These are phyloP conservation scores for Esox masquinongy DNA, from an alignment of 2,797 vertebrate species.

Conservation along the genomic window DNA sequence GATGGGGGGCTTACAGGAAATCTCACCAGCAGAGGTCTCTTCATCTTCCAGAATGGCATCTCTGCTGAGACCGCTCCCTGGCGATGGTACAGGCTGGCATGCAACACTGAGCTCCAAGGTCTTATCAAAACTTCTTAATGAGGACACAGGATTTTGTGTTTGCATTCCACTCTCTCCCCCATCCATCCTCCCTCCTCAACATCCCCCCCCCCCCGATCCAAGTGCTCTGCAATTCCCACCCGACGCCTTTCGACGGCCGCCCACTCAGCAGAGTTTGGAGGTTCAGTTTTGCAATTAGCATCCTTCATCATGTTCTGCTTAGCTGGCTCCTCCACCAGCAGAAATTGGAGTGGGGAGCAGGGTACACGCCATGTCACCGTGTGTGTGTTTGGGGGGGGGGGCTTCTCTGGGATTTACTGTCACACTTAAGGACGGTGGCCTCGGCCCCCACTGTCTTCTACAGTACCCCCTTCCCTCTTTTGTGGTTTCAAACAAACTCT, in stretches of 20 bases:
- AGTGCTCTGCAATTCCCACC: slow-evolving; percentile 37
- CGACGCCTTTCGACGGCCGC: slow-evolving; percentile 32
- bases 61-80: slow-evolving; percentile 37
- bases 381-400: slow-evolving; percentile 21
- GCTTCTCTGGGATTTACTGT: slow-evolving; percentile 54
- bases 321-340: slow-evolving; percentile 40
- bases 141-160: slow-evolving; percentile 68
- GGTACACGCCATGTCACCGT: slow-evolving; percentile 36
- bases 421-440: slow-evolving; percentile 44
- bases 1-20: slow-evolving; percentile 31
- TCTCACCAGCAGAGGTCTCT: not conserved
- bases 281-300: slow-evolving; percentile 56
- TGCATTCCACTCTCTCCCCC: slow-evolving; percentile 47
- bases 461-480: slow-evolving; percentile 26
- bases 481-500: slow-evolving; percentile 62
- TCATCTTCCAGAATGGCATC: slow-evolving; percentile 50
- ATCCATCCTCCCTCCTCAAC: slow-evolving; percentile 6
- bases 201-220: slow-evolving; percentile 21
- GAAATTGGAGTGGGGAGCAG: slow-evolving; percentile 31
- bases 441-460: slow-evolving; percentile 20
- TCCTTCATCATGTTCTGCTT: slow-evolving; percentile 54
- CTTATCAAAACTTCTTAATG: slow-evolving; percentile 69
- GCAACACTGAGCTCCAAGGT: slow-evolving; percentile 58
- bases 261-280: slow-evolving; percentile 30
- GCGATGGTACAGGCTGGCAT: slow-evolving; percentile 36